Evolutionary conservation across 2,888 invertebrate genomes (phyloP), one percentile per base, ranked within the genome.

Genomic region (Girardia tigrina): DNA sequence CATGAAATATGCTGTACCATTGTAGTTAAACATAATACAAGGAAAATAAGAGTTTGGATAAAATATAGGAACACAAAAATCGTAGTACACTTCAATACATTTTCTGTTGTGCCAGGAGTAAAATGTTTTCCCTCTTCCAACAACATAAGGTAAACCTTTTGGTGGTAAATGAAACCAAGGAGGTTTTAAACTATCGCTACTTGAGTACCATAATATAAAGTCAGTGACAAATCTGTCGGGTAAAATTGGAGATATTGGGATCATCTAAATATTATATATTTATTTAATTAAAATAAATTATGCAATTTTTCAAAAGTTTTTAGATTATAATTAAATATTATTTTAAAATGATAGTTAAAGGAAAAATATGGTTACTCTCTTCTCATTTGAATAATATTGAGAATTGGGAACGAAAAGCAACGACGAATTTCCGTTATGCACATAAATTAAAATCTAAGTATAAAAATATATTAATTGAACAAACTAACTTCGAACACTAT

Each of bases 211-310:
- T 16, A 42, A n/a, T 6, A 73, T 4, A 29, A 73, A 73, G 26
- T 73, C 70, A 12, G 36, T 29, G 20, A 28, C 29, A 20, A 23
- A 73, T 26, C 26, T 29, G 2, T 27, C 14, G 4, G 73, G 73
- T 14, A 73, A 70, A 42, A 26, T n/a, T n/a, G 73, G 73, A 4
- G 73, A n/a, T 4, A 70, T 70, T 6, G 79, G 87, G 89, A 87
- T 94, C n/a, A 56, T 56, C 56, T 56, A 56, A 56, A 56, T 36
- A 12, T 36, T 36, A n/a, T n/a, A n/a, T n/a, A n/a, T n/a, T n/a
- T n/a, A n/a, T n/a, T n/a, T n/a, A n/a, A n/a, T n/a, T n/a, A n/a
- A n/a, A n/a, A n/a, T n/a, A n/a, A n/a, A n/a, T n/a, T n/a, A n/a
- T n/a, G n/a, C n/a, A n/a, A n/a, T n/a, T n/a, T n/a, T n/a, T n/a